These are phyloP conservation scores for Takifugu rubripes DNA, from an alignment of 2,797 vertebrate genomes.

Conservation along the genomic window DNA sequence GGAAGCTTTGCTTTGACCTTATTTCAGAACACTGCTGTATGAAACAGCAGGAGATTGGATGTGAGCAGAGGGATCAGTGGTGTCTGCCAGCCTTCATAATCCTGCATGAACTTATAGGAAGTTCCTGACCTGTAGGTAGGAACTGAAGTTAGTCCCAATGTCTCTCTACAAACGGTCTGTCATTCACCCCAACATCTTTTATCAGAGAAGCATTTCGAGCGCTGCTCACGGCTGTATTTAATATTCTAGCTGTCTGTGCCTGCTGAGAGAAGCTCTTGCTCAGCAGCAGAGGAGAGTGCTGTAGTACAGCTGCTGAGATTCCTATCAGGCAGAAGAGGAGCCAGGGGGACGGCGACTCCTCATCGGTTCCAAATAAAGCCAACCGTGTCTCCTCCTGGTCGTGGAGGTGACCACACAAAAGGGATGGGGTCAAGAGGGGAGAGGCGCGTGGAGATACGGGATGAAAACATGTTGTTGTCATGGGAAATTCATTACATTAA, in stretches of 20 bases:
- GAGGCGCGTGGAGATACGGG: conserved; percentile 11
- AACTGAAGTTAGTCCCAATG: conserved; percentile 20
- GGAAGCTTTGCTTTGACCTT: conserved; percentile 23
- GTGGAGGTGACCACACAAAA: conserved; percentile 2
- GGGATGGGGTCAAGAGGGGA: neutral
- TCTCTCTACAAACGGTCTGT: conserved; percentile 9
- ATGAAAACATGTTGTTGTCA: conserved; percentile 12
- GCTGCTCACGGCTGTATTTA: conserved; percentile 16
- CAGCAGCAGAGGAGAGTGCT: conserved; percentile 4
- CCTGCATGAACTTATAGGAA: conserved; percentile 10
- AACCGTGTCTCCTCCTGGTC: neutral
- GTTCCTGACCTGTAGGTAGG: conserved; percentile 22
- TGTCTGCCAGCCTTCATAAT: conserved; percentile 23
- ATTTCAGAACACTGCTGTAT: conserved; percentile 10
- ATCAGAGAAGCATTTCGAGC: conserved; percentile 7
- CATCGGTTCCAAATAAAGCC: neutral
- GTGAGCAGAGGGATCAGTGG: conserved; percentile 7
- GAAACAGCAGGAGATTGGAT: neutral
- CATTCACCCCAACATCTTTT: neutral
- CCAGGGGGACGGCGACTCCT: neutral
- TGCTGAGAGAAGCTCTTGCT: conserved; percentile 12
- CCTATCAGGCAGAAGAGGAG: conserved; percentile 20
- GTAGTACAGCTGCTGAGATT: conserved; percentile 16
- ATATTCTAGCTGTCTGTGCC: conserved; percentile 13
- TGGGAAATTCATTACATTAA: conserved; percentile 32